These are phyloP conservation scores for Halichoerus grypus DNA, from an alignment of 2,113 vertebrate species.

Conservation along the genomic window DNA sequence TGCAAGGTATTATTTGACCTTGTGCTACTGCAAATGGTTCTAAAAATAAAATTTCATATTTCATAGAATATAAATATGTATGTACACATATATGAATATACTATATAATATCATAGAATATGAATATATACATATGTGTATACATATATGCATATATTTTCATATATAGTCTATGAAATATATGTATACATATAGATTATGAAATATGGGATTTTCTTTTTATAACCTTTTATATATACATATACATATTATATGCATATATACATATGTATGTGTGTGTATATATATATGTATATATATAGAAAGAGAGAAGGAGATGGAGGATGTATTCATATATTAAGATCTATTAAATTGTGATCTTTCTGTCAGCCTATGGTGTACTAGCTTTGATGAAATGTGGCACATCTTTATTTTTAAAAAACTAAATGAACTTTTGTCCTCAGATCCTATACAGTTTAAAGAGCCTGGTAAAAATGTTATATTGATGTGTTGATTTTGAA, in stretches of 20 bases:
- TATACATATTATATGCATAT: not conserved
- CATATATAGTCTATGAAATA: not conserved
- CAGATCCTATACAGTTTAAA: conserved; percentile 26
- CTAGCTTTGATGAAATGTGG: not conserved
- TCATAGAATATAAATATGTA: not conserved
- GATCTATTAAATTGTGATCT: not conserved
- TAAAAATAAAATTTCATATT: not conserved
- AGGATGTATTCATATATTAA: not conserved
- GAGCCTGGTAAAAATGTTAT: not conserved
- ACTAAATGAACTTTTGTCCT: not conserved
- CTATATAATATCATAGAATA: not conserved
- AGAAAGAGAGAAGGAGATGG: not conserved
- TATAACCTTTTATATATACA: not conserved
- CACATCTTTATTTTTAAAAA: not conserved
- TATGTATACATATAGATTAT: not conserved
- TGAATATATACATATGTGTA: not conserved
- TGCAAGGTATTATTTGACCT: not conserved
- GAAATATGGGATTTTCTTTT: not conserved
- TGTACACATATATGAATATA: not conserved
- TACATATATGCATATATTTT: not conserved
- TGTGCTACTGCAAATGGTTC: not conserved
- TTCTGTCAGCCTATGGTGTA: not conserved
- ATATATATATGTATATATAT: too few species aligned
- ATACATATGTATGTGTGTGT: not conserved
- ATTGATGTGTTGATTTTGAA: conserved; percentile 2